Conservation (phyloP, 2,113 vertebrate genomes). For the Pipa parva region DNA sequence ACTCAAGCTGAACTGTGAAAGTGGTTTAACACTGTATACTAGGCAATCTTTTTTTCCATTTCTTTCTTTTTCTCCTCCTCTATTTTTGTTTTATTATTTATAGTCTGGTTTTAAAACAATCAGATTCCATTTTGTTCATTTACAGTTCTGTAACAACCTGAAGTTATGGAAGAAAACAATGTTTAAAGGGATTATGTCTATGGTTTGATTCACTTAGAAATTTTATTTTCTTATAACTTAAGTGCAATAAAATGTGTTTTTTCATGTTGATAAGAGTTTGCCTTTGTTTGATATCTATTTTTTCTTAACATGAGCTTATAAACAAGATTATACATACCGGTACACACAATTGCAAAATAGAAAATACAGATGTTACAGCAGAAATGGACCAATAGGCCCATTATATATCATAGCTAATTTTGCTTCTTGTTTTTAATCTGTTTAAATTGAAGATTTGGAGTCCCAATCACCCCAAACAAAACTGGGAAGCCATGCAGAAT, state of each 20-base stretch:
- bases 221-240: slow-evolving; percentile 99
- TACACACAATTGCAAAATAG: too few relatives aligned
- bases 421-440: too few relatives aligned
- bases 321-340: too few relatives aligned
- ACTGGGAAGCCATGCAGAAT: too few relatives aligned
- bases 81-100: slow-evolving; percentile 75
- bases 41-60: slow-evolving; percentile 81
- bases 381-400: too few relatives aligned
- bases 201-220: slow-evolving; percentile 99
- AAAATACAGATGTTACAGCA: too few relatives aligned
- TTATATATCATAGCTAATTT: too few relatives aligned
- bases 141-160: slow-evolving; percentile 98
- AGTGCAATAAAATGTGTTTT: slow-evolving; percentile 99
- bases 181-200: slow-evolving; percentile 99
- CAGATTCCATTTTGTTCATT: slow-evolving; percentile 96
- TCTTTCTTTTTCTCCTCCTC: slow-evolving; percentile 53
- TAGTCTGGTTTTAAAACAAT: slow-evolving; percentile 97
- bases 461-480: too few relatives aligned
- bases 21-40: slow-evolving; percentile 99
- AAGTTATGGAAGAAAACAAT: slow-evolving; percentile 91
- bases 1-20: slow-evolving; percentile 99
- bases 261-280: slow-evolving; percentile 90
- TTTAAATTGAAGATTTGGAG: too few relatives aligned
- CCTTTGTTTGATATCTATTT: slow-evolving; percentile 48
- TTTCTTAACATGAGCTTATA: too few relatives aligned